phyloP scores from a whole-genome alignment of 2,797 vertebrate genomes.

The Silurus aristotelis region DNA sequence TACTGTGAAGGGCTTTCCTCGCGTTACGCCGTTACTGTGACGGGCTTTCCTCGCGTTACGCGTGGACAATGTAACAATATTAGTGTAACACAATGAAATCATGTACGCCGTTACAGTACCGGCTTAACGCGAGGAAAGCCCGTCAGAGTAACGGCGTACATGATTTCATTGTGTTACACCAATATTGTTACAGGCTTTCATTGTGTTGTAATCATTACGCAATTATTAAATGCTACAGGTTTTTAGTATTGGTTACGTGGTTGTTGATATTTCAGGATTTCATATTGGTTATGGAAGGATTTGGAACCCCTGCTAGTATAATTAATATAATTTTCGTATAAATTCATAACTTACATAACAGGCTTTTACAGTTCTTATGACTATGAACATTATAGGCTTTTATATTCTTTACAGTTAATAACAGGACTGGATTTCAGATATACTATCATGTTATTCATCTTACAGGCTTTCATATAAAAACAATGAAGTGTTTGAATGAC shows the following conservation, averaged over 20 bases:
- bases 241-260: not conserved
- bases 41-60: too few species aligned
- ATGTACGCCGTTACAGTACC: too few species aligned
- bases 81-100: too few species aligned
- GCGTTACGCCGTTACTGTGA: too few species aligned
- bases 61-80: too few species aligned
- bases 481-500: not conserved
- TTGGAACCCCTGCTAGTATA: too few species aligned
- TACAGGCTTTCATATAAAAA: not conserved
- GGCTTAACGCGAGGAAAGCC: too few species aligned
- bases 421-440: not conserved
- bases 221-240: not conserved
- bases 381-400: not conserved
- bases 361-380: not conserved
- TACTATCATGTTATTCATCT: too few species aligned
- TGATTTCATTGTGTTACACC: not conserved
- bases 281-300: not conserved
- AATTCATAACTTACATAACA: not conserved
- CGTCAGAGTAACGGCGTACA: too few species aligned
- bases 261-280: too few species aligned
- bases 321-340: too few species aligned
- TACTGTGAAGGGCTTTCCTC: too few species aligned
- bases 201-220: not conserved
- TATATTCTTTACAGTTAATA: not conserved
- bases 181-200: not conserved